Evolutionary conservation across 2,113 vertebrate genomes (phyloP).

Genomic region (Gopherus evgoodei): DNA sequence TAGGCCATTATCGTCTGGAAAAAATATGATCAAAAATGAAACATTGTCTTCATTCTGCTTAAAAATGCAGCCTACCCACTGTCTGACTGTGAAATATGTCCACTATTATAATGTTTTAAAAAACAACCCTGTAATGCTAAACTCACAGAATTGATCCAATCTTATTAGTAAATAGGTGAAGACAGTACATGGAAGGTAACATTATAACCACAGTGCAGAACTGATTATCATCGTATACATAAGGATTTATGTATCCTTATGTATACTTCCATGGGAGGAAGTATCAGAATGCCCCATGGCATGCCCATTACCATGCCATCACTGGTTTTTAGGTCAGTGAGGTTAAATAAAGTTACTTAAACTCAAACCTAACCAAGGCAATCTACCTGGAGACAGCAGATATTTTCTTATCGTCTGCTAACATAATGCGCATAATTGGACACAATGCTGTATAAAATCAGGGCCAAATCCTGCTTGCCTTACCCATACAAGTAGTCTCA

Average conservation of each 20-base stretch:
- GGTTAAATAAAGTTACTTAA: background rate
- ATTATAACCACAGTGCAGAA: background rate
- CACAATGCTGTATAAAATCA: background rate
- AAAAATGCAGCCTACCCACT: slow-evolving; percentile 4
- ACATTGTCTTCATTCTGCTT: slow-evolving; percentile 1
- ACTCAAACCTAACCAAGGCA: background rate
- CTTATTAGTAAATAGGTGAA: slow-evolving; percentile 29
- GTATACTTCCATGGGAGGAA: background rate
- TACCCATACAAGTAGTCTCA: background rate
- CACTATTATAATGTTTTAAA: background rate
- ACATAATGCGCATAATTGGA: background rate
- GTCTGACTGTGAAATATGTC: background rate
- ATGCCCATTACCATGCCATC: background rate
- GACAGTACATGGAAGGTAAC: slow-evolving; percentile 12
- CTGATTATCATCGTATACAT: slow-evolving; percentile 21
- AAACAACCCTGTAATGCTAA: background rate
- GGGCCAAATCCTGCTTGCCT: slow-evolving; percentile 11
- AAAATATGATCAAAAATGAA: background rate
- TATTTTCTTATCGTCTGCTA: background rate
- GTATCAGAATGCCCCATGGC: background rate
- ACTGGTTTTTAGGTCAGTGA: slow-evolving; percentile 29
- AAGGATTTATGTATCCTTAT: background rate
- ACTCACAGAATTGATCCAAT: background rate
- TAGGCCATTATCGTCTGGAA: background rate
- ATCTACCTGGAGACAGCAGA: slow-evolving; percentile 14